Evolutionary conservation across 2,797 vertebrate species (phyloP), one percentile per base, ranked within the genome.

Genomic region (Brachyrhaphis roseni): DNA sequence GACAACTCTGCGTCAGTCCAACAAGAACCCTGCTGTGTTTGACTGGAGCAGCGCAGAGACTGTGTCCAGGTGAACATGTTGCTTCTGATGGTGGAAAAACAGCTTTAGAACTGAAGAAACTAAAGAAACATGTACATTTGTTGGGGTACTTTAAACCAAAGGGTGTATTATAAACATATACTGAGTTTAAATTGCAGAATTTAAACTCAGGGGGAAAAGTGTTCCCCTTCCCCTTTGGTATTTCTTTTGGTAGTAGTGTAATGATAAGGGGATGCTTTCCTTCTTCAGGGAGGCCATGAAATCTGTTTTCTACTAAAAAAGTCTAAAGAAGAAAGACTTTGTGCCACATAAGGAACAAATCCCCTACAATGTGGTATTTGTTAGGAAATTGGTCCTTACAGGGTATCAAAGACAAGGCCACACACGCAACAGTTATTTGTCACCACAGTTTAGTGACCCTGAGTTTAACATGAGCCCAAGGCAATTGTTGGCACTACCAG

Each of bases 381-480:
- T 26, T 26, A 53, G 51, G 23, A 53, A 53, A 53, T 53, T 53
- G 51, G 20, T 53, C 49, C 20, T 53, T 26, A 53, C 49, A 53
- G 23, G 20, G 49, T 53, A 26, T 8, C 51, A 53, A 53, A 53
- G 51, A 53, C 51, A 53, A 53, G 23, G 20, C 51, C 51, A 64
- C 66, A 49, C 47, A 74, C 39, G 72, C 36, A 74, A 70, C 46
- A 80, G 72, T 77, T 47, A 36, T 84, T 72, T 53, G 16, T 84
- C 86, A 76, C 53, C 23, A 45, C 45, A 81, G 80, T 72, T 76
- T 72, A 10, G 75, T 86, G 87, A 85, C 90, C 83, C 28, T 41
- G 77, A 84, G 72, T 81, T 84, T 82, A 94, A 80, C 86, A 81
- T 55, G 59, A 74, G 83, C 75, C 77, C 71, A 79, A 57, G 82